phyloP scores from a whole-genome alignment of 2,797 vertebrate genomes.

The Silurus aristotelis region DNA sequence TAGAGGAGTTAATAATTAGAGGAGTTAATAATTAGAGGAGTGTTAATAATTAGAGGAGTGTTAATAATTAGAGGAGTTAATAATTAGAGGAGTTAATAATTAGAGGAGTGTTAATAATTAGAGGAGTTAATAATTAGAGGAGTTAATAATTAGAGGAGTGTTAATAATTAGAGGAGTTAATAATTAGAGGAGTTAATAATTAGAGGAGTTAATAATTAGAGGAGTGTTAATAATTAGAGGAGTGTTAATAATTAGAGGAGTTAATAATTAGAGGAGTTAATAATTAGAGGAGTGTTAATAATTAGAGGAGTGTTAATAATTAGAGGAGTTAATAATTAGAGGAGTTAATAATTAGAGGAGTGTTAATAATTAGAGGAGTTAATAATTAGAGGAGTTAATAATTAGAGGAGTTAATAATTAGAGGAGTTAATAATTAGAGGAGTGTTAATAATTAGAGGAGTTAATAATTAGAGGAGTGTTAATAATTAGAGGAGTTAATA shows the following conservation, averaged over 20 bases:
- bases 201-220: background rate
- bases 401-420: too few relatives aligned
- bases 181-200: background rate
- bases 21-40: constrained; percentile 33
- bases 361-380: too few relatives aligned
- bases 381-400: too few relatives aligned
- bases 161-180: background rate
- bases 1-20: constrained; percentile 19
- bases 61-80: background rate
- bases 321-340: background rate
- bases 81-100: background rate
- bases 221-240: background rate
- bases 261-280: background rate
- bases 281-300: background rate
- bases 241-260: background rate
- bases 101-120: background rate
- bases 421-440: too few relatives aligned
- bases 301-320: background rate
- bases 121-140: background rate
- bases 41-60: constrained; percentile 43
- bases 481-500: too few relatives aligned
- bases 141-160: constrained; percentile 36
- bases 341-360: background rate
- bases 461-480: too few relatives aligned
- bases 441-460: too few relatives aligned